Percentiles rank a stretch among this genome's conserved stretches.
Conservation (phyloP, 2,797 vertebrate genomes). For the Melanogrammus aeglefinus region DNA sequence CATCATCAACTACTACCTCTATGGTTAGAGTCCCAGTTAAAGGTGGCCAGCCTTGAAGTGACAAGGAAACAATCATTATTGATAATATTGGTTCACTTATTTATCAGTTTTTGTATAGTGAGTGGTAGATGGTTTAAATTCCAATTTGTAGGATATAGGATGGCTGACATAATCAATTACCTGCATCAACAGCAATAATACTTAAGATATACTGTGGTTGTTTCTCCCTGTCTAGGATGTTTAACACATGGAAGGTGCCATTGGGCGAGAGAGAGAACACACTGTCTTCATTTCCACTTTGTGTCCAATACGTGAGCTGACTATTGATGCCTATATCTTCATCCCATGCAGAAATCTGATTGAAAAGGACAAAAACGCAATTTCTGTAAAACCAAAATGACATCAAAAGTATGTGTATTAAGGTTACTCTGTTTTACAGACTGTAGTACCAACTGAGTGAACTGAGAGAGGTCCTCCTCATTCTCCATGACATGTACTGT, state of each 20-base stretch:
- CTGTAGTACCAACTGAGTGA: conserved; percentile 60
- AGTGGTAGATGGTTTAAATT: not conserved
- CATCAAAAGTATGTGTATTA: not conserved
- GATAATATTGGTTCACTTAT: not conserved
- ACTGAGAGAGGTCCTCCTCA: conserved; percentile 48
- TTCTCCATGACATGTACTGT: conserved; percentile 69
- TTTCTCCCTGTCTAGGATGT: conserved; percentile 68
- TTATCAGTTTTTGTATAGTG: not conserved
- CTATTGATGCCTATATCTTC: conserved; percentile 69
- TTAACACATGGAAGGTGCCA: conserved; percentile 63
- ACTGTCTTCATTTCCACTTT: conserved; percentile 52
- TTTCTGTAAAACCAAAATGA: conserved; percentile 6
- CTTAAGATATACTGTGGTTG: conserved; percentile 52
- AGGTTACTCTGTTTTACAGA: not conserved
- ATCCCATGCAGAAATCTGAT: conserved; percentile 71
- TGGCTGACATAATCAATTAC: conserved; percentile 45
- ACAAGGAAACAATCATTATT: conserved; percentile 22
- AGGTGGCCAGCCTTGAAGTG: conserved; percentile 61
- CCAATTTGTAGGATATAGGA: not conserved
- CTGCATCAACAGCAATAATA: conserved; percentile 73
- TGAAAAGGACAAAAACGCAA: conserved; percentile 23
- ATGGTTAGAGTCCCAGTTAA: conserved; percentile 70
- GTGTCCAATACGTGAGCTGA: conserved; percentile 65
- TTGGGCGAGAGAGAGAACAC: conserved; percentile 65
- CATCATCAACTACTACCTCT: conserved; percentile 67